These are phyloP conservation scores for Hypomesus transpacificus DNA, from an alignment of 2,113 vertebrate genomes.

Conservation along the genomic window DNA sequence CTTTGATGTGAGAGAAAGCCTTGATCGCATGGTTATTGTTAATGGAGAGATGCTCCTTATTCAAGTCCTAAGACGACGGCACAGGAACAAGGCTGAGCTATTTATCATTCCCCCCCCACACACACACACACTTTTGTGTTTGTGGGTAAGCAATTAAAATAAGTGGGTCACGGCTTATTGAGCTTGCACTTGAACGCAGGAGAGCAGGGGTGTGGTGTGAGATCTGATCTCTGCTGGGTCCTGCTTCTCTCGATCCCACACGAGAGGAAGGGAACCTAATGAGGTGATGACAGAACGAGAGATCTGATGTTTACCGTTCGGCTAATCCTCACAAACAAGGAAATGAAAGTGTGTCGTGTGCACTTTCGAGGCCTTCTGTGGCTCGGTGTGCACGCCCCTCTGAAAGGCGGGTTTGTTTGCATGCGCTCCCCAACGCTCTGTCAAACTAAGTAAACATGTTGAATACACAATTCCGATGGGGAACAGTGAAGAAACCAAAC, in stretches of 20 bases:
- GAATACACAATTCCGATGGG: constrained; percentile 16
- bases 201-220: constrained; percentile 42
- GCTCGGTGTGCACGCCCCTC: constrained; percentile 5
- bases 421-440: constrained; percentile 11
- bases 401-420: constrained; percentile 10
- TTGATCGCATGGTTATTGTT: constrained; percentile 67
- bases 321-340: constrained; percentile 44
- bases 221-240: constrained; percentile 58
- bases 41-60: constrained; percentile 62
- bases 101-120: constrained; percentile 46
- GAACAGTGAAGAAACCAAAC: neutral
- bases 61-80: constrained; percentile 55
- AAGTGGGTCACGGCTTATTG: constrained; percentile 73
- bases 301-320: constrained; percentile 42
- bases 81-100: constrained; percentile 61
- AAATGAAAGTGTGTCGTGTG: constrained; percentile 19
- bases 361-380: constrained; percentile 31
- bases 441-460: constrained; percentile 18
- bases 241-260: constrained; percentile 41
- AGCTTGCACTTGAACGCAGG: constrained; percentile 56
- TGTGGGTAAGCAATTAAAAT: constrained; percentile 75
- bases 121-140: constrained; percentile 53
- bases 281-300: constrained; percentile 32
- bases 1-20: constrained; percentile 61
- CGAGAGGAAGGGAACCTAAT: constrained; percentile 21